Base-by-base conservation (phyloP, 1,140 invertebrate genomes). In the Ceratina calcarata region DNA sequence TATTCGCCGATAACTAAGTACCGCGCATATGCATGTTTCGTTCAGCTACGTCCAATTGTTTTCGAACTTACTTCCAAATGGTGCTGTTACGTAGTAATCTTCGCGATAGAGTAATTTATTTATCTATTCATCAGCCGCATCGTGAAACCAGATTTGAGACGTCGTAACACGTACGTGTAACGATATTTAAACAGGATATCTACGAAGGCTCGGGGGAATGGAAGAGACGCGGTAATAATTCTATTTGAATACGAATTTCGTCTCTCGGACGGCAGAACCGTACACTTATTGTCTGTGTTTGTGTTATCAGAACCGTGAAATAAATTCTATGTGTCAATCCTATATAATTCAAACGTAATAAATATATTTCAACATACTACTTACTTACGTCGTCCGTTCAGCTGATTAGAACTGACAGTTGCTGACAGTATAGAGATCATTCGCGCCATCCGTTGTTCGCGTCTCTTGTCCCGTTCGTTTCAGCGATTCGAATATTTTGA, bases 341-440 rank as follows among this genome's bases (percentile, higher is more conserved):
- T 86, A 77, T 85, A 85, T 45, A 45, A 45, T 78, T 80, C 85
- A 32, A 78, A 77, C 81, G 51, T 87, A 85, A 87, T 85, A 87
- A 87, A 87, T 87, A 87, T 85, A 85, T 87, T 86, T 83, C 78
- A 85, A 84, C 74, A 85, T 87, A 83, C 85, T 32, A 32, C 27
- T 51, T 61, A 4, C 18, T 32, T 37, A 45, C 12, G 45, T 37
- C 15, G 69, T 51, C 61, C 20, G 7, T 49, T 61, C 68, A 37
- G 22, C 13, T 13, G 53, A 18, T 18, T 24, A 15, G 16, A 13
- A 8, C 24, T 4, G 18, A 18, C 22, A 18, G 58, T 78, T 7
- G 3, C 24, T 4, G 18, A 18, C 22, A 18, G 58, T 78, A 58
- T 4, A 64, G 67, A 24, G 12, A 70, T 55, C 13, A 55, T 15